A percentile compares a stretch with the other conserved stretches of the same genome.
Evolutionary conservation across 2,888 invertebrate species (phyloP).

Genomic region (Agrypnus murinus): DNA sequence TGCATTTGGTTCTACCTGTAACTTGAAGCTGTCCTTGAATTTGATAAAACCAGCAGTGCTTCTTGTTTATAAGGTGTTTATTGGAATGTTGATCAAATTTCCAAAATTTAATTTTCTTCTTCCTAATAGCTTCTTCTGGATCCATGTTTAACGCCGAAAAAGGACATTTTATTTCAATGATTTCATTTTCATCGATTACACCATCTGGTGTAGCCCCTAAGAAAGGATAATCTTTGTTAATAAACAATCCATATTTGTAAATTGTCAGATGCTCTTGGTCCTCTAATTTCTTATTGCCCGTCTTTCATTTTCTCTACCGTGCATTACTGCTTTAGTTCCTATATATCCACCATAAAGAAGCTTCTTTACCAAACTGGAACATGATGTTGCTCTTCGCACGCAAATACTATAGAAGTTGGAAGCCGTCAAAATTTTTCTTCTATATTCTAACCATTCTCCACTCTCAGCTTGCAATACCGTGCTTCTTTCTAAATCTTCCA

Average conservation of each 20-base stretch:
- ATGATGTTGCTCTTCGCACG: no score
- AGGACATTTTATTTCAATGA: background rate
- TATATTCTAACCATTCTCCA: no score
- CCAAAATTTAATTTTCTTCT: background rate
- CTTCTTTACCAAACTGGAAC: no score
- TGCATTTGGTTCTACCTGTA: background rate
- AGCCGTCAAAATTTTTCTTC: no score
- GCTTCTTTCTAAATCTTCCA: no score
- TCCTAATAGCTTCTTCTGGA: background rate
- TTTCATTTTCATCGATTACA: background rate
- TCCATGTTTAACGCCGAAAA: background rate
- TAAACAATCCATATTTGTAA: background rate
- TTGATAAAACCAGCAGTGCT: background rate
- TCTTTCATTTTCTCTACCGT: no score
- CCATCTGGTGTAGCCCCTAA: constrained; percentile 2
- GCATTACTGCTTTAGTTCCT: no score
- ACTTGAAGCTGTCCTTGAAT: background rate
- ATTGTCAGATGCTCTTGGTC: no score
- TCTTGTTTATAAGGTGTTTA: background rate
- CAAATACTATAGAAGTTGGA: no score
- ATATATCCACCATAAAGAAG: no score
- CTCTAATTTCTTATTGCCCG: no score
- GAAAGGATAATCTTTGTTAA: background rate
- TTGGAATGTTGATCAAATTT: background rate
- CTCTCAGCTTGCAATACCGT: no score